phyloP scores from a whole-genome alignment of 2,888 invertebrate genomes.

The Folsomia candida region DNA sequence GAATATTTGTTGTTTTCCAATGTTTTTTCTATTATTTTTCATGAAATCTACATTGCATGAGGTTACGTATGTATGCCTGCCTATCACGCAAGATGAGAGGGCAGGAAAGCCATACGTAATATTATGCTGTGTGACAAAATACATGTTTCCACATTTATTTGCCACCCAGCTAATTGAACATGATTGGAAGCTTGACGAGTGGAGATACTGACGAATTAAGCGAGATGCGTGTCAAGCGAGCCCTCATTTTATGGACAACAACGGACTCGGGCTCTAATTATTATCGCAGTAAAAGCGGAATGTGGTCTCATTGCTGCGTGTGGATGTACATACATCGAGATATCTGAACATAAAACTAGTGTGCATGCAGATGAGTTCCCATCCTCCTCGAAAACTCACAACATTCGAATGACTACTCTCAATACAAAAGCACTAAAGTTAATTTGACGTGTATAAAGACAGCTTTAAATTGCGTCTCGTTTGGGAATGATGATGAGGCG shows the following conservation, averaged over 20 bases:
- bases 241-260: constrained; percentile 3
- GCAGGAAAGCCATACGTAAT: too few relatives aligned
- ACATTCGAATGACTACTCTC: too few relatives aligned
- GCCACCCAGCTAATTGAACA: neutral
- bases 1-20: too few relatives aligned
- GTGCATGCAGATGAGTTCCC: too few relatives aligned
- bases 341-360: too few relatives aligned
- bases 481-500: neutral
- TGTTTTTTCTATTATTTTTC: too few relatives aligned
- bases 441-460: constrained; percentile 5
- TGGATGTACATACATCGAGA: neutral
- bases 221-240: neutral
- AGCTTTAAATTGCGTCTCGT: neutral
- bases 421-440: neutral
- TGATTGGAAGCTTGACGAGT: neutral
- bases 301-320: neutral
- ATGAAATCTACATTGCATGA: too few relatives aligned
- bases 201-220: neutral
- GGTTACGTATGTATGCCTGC: too few relatives aligned
- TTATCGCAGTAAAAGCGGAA: constrained; percentile 6
- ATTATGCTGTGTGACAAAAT: too few relatives aligned
- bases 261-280: neutral
- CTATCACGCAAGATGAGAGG: too few relatives aligned
- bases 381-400: too few relatives aligned
- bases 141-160: too few relatives aligned